Conservation (phyloP, 2,888 invertebrate species). For the Cosmia trapezina region DNA sequence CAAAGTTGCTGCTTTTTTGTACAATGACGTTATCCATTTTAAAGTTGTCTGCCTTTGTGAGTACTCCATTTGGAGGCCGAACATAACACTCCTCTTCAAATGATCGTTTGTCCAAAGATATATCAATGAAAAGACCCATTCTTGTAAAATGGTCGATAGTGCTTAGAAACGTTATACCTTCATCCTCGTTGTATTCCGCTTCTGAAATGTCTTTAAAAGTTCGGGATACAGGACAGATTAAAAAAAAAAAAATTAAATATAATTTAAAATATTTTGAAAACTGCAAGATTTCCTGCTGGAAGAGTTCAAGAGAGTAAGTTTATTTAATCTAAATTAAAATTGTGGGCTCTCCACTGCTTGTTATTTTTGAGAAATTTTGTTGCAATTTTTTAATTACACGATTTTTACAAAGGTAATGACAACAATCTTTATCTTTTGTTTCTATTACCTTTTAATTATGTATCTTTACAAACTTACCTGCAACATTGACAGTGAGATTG, state of each 20-base stretch:
- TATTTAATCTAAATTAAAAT: not conserved
- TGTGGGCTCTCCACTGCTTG: not conserved
- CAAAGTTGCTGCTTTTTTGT: conserved; percentile 53
- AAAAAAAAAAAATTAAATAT: no score
- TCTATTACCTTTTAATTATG: not conserved
- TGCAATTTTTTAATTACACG: not conserved
- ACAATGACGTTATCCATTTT: conserved; percentile 32
- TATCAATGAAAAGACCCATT: conserved; percentile 34
- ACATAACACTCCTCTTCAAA: conserved; percentile 57
- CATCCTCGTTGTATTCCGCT: not conserved
- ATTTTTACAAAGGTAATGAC: not conserved
- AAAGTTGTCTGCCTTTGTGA: conserved; percentile 4
- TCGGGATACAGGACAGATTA: not conserved
- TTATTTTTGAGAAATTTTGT: not conserved
- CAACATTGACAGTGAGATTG: conserved; percentile 11
- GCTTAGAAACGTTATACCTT: conserved; percentile 9
- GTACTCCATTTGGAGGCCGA: conserved; percentile 36
- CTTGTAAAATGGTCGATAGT: conserved; percentile 42
- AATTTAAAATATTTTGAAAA: not conserved
- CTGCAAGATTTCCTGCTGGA: not conserved
- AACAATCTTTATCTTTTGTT: not conserved
- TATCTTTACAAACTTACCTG: conserved; percentile 37
- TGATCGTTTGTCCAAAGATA: conserved; percentile 56
- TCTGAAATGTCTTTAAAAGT: conserved; percentile 15
- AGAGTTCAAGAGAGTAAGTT: not conserved